Conservation (phyloP, 2,888 invertebrate species). For the Phortica okadai region DNA sequence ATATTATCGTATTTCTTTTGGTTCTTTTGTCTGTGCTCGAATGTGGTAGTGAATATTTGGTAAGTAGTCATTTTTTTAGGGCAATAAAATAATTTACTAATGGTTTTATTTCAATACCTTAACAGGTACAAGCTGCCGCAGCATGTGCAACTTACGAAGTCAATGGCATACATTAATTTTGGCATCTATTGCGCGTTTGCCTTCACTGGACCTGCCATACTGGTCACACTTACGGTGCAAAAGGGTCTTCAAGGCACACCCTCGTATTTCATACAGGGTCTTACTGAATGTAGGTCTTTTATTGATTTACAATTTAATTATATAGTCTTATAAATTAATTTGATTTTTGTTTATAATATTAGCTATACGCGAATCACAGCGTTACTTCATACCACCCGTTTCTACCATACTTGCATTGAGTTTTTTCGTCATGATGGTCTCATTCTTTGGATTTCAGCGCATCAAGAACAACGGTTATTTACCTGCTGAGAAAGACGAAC, state of each 20-base stretch:
- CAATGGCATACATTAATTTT: conserved; percentile 60
- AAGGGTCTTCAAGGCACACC: conserved; percentile 75
- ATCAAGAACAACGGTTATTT: conserved; percentile 56
- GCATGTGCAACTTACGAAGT: conserved; percentile 59
- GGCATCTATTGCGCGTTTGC: conserved; percentile 62
- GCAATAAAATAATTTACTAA: background rate
- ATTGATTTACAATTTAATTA: background rate
- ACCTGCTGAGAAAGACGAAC: conserved; percentile 45
- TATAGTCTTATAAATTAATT: background rate
- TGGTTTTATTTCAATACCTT: background rate
- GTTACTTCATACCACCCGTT: conserved; percentile 76
- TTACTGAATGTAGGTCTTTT: conserved; percentile 70
- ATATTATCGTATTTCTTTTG: conserved; percentile 74
- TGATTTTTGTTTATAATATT: background rate
- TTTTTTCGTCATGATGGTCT: conserved; percentile 63
- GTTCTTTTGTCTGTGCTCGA: conserved; percentile 72
- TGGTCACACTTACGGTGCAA: conserved; percentile 70
- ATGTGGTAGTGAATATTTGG: conserved; percentile 74
- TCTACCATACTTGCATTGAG: conserved; percentile 65
- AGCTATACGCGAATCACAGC: conserved; percentile 74
- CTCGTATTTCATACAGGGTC: conserved; percentile 74
- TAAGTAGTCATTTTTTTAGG: conserved; percentile 49
- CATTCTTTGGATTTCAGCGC: conserved; percentile 74
- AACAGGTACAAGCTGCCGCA: conserved; percentile 68
- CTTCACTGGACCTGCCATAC: conserved; percentile 64